These are phyloP conservation scores for Bathynomus jamesi DNA, from an alignment of 1,140 invertebrate genomes.

Conservation along the genomic window DNA sequence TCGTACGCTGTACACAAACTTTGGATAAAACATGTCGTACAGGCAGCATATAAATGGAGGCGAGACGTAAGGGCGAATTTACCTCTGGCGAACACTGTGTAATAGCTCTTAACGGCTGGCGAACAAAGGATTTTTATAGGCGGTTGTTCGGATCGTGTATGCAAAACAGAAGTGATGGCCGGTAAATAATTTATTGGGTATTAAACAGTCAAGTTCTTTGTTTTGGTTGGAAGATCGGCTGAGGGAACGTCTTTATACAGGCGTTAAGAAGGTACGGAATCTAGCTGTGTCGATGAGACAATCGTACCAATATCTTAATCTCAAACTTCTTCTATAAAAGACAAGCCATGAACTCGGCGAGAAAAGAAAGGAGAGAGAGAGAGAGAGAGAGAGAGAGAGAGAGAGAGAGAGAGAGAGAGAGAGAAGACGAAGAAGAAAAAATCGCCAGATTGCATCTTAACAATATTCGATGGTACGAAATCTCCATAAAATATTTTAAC, in stretches of 20 bases:
- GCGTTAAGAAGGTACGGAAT: not conserved
- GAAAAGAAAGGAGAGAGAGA: not conserved
- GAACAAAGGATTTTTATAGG: constrained; percentile 19
- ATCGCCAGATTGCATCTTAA: too few species aligned
- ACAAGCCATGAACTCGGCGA: not conserved
- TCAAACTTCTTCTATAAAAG: not conserved
- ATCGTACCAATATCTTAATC: not conserved
- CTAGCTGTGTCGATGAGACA: not conserved
- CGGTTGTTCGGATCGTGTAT: constrained; percentile 17
- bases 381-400: not conserved
- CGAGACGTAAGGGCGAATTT: not conserved
- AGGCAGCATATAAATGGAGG: not conserved
- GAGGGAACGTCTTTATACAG: constrained; percentile 5
- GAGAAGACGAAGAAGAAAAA: not conserved
- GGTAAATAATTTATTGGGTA: constrained; percentile 31
- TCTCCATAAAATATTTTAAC: not conserved
- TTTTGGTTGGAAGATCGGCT: constrained; percentile 19
- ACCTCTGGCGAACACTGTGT: not conserved
- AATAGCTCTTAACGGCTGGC: not conserved
- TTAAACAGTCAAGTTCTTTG: constrained; percentile 29
- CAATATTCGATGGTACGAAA: too few species aligned
- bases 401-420: not conserved
- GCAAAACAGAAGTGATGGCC: constrained; percentile 26
- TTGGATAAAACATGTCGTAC: not conserved
- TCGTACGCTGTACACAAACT: too few species aligned